Percentiles rank a stretch among this genome's conserved stretches.
Conservation (phyloP, 2,113 vertebrate genomes). For the Piliocolobus tephrosceles region DNA sequence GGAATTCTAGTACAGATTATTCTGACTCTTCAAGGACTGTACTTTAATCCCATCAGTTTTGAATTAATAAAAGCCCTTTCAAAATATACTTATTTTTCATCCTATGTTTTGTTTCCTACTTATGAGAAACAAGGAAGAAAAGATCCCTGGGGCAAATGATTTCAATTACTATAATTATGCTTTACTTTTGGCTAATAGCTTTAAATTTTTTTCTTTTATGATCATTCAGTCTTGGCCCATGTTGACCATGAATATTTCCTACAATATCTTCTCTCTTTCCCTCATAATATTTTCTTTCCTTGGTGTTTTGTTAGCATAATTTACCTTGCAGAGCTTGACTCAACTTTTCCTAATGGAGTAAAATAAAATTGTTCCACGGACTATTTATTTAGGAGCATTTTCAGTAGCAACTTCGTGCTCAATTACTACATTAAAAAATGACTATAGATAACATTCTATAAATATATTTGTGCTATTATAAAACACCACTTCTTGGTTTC, state of each 20-base stretch:
- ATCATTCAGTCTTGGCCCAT: background rate
- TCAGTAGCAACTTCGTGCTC: constrained; percentile 9
- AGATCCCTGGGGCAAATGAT: background rate
- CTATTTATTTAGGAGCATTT: constrained; percentile 34
- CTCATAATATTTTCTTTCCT: constrained; percentile 31
- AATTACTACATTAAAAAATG: constrained; percentile 49
- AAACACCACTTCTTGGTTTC: constrained; percentile 53
- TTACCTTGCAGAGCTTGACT: constrained; percentile 6
- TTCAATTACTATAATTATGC: background rate
- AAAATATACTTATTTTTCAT: background rate
- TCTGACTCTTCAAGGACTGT: background rate
- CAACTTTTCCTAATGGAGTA: constrained; percentile 47
- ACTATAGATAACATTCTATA: background rate
- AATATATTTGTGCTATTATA: background rate
- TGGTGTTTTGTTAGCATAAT: constrained; percentile 28
- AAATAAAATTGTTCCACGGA: constrained; percentile 56
- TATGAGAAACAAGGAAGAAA: background rate
- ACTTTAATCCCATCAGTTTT: background rate
- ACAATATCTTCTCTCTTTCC: background rate
- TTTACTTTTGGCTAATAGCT: background rate
- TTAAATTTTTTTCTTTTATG: background rate
- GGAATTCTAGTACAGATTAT: background rate
- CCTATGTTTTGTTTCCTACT: background rate
- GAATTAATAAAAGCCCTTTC: background rate
- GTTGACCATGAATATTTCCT: constrained; percentile 27